Conservation (phyloP, 2,797 vertebrate species). For the Myiothlypis coronata region DNA sequence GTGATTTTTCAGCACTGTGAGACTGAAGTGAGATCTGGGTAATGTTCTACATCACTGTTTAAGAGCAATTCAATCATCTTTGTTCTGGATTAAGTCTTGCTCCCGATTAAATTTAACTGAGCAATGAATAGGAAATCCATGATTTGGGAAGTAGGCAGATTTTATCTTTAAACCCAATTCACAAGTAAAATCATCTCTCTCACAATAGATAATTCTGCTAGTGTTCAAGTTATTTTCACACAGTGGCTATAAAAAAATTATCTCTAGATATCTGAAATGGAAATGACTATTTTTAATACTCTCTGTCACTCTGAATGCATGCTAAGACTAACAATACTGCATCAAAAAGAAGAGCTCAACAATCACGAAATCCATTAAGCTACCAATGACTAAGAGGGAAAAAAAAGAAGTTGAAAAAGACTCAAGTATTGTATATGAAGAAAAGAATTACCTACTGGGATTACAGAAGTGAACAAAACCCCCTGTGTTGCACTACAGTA, state of each 20-base stretch:
- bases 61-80: conserved; percentile 43
- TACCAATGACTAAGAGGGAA: background rate
- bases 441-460: background rate
- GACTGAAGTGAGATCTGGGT: background rate
- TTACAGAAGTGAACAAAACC: background rate
- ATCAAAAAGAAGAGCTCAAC: conserved; percentile 18
- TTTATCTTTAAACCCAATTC: conserved; percentile 48
- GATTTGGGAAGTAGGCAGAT: background rate
- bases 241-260: conserved; percentile 13
- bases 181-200: conserved; percentile 28
- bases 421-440: background rate
- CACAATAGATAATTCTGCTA: background rate
- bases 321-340: conserved; percentile 19
- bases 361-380: conserved; percentile 44
- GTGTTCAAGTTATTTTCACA: conserved; percentile 45
- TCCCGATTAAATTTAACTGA: conserved; percentile 38
- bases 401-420: background rate
- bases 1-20: background rate
- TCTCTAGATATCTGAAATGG: conserved; percentile 9
- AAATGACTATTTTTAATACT: conserved; percentile 5
- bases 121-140: conserved; percentile 20
- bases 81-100: conserved; percentile 35
- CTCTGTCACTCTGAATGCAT: background rate
- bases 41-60: conserved; percentile 8
- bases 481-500: background rate